A percentile compares a stretch with the other conserved stretches of the same genome.
These are phyloP conservation scores for Halcyon leucocephala DNA, from an alignment of 2,797 vertebrate genomes.

Conservation along the genomic window DNA sequence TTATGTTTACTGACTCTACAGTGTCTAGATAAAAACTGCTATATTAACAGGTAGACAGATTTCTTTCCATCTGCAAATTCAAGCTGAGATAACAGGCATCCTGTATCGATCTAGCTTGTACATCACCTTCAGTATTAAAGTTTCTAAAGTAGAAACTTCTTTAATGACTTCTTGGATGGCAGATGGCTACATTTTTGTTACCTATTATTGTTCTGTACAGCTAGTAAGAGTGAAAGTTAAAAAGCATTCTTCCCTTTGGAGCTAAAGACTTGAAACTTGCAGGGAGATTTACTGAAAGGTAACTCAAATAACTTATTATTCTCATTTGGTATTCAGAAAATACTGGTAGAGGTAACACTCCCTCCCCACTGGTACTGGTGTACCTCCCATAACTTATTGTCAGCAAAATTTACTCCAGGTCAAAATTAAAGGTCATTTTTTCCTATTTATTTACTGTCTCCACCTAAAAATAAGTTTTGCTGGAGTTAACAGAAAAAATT, in stretches of 20 bases:
- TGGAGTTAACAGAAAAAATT: not conserved
- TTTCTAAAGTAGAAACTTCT: not conserved
- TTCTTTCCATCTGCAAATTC: conserved; percentile 3
- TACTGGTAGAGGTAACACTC: not conserved
- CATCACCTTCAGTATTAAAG: not conserved
- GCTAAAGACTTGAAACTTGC: not conserved
- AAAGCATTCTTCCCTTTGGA: not conserved
- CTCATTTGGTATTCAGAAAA: not conserved
- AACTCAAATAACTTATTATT: not conserved
- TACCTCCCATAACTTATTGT: not conserved
- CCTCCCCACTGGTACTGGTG: not conserved
- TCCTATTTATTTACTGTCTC: not conserved
- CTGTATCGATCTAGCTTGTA: not conserved
- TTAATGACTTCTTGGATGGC: not conserved
- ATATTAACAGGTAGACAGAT: not conserved
- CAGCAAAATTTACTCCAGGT: not conserved
- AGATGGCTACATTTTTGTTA: not conserved
- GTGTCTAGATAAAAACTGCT: not conserved
- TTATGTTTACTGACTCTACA: not conserved
- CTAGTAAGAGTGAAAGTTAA: not conserved
- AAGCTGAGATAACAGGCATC: not conserved
- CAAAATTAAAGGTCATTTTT: not conserved
- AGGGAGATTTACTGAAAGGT: not conserved
- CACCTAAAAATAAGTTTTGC: not conserved
- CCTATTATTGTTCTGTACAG: not conserved